Percentiles rank a stretch among this genome's conserved stretches.
Evolutionary conservation across 2,113 vertebrate genomes (phyloP).

Genomic region (Neotoma lepida): DNA sequence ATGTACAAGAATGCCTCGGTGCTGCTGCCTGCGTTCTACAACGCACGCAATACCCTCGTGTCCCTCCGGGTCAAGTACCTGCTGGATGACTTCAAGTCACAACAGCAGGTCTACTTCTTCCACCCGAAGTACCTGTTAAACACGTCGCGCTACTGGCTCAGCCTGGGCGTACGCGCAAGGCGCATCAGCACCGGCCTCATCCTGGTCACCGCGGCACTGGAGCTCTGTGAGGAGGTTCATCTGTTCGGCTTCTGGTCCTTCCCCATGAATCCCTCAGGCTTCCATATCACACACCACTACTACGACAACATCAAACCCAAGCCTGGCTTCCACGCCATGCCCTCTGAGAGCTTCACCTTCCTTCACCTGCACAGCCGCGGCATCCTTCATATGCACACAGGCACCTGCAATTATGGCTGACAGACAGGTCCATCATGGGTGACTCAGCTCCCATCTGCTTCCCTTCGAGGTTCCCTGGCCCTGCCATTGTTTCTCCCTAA

Average conservation of each 20-base stretch:
- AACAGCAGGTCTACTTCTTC: slow-evolving; percentile 95
- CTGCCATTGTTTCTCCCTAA: neutral
- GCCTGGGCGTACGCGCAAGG: slow-evolving; percentile 94
- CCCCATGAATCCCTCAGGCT: slow-evolving; percentile 96
- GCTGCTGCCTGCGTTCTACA: slow-evolving; percentile 98
- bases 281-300: slow-evolving; percentile 97
- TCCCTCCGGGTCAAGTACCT: slow-evolving; percentile 97
- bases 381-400: slow-evolving; percentile 94
- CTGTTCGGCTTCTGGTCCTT: slow-evolving; percentile 99
- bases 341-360: slow-evolving; percentile 97
- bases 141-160: slow-evolving; percentile 96
- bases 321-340: slow-evolving; percentile 98
- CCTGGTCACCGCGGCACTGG: slow-evolving; percentile 95
- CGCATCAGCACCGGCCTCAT: slow-evolving; percentile 96
- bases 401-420: slow-evolving; percentile 92
- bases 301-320: slow-evolving; percentile 99
- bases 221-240: slow-evolving; percentile 97
- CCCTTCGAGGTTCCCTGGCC: neutral
- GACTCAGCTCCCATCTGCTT: neutral
- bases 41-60: slow-evolving; percentile 96
- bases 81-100: slow-evolving; percentile 95
- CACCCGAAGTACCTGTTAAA: slow-evolving; percentile 97
- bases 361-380: slow-evolving; percentile 98
- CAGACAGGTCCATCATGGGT: neutral
- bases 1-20: slow-evolving; percentile 95